phyloP scores from a whole-genome alignment of 2,888 invertebrate genomes.

The Pristionchus exspectatus region DNA sequence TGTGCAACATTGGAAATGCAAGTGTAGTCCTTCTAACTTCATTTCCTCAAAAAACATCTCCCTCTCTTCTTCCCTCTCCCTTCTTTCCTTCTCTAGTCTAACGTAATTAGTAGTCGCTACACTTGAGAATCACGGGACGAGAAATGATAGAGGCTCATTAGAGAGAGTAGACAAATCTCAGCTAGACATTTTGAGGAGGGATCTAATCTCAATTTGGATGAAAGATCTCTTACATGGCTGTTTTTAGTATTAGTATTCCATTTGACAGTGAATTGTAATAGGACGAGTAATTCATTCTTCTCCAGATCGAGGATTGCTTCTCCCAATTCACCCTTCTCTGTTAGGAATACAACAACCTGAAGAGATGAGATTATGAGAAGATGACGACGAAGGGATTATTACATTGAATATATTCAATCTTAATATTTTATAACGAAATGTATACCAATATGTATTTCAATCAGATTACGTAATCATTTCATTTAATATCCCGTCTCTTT shows the following conservation, averaged over 20 bases:
- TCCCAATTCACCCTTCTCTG: conserved; percentile 60
- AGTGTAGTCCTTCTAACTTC: conserved; percentile 6
- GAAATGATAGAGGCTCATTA: background rate
- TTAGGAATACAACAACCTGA: conserved; percentile 69
- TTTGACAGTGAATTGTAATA: conserved; percentile 73
- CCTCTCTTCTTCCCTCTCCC: background rate
- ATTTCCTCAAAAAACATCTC: conserved; percentile 41
- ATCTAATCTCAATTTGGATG: background rate
- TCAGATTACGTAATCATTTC: conserved; percentile 10
- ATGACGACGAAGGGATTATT: too few species aligned
- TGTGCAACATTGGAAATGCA: background rate
- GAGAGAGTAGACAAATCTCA: background rate
- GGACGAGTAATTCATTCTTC: conserved; percentile 63
- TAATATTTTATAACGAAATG: too few species aligned
- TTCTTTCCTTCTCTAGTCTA: conserved; percentile 6
- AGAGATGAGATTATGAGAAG: background rate
- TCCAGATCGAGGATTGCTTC: conserved; percentile 58
- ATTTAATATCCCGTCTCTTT: background rate
- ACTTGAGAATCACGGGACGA: conserved; percentile 8
- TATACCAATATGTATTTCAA: too few species aligned
- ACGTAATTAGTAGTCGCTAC: conserved; percentile 37
- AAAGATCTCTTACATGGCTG: conserved; percentile 60
- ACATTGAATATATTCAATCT: too few species aligned
- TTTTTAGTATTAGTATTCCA: conserved; percentile 77
- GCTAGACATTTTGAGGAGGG: background rate